phyloP scores from a whole-genome alignment of 2,888 invertebrate species.

The Podotricha telesiphe region DNA sequence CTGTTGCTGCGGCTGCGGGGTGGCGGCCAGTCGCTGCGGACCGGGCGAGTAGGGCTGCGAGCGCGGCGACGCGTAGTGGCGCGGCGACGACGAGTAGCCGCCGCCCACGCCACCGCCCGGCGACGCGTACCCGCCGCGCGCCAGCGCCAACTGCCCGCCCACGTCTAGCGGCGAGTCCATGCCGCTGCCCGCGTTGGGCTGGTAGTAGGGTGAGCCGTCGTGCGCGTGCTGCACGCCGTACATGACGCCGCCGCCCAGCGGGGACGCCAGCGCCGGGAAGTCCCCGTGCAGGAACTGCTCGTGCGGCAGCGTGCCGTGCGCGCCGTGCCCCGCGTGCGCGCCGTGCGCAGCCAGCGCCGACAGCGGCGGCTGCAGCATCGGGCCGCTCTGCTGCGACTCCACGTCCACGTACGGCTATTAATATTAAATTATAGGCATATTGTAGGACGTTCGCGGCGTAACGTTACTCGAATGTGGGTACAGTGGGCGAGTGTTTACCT shows the following conservation, averaged over 20 bases:
- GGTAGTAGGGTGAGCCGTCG: conserved; percentile 63
- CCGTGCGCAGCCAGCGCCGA: conserved; percentile 45
- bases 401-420: conserved; percentile 18
- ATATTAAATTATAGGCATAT: too few species aligned
- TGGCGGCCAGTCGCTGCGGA: conserved; percentile 59
- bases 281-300: conserved; percentile 61
- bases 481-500: too few species aligned
- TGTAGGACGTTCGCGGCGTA: too few species aligned
- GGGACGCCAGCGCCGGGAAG: conserved; percentile 58
- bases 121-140: conserved; percentile 46
- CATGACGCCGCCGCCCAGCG: conserved; percentile 50
- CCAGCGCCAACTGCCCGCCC: conserved; percentile 47
- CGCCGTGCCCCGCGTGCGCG: conserved; percentile 5
- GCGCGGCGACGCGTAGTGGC: conserved; percentile 74
- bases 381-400: conserved; percentile 12
- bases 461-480: too few species aligned
- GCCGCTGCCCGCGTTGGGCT: conserved; percentile 51
- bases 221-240: conserved; percentile 58
- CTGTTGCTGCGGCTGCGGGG: conserved; percentile 64
- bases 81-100: conserved; percentile 61
- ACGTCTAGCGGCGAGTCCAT: conserved; percentile 62
- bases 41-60: conserved; percentile 71
- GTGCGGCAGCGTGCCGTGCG: conserved; percentile 48
- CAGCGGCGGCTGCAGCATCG: conserved; percentile 56
- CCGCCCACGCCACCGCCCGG: conserved; percentile 47